Conservation (phyloP, 2,888 invertebrate genomes). For the Stratiomys singularior region DNA sequence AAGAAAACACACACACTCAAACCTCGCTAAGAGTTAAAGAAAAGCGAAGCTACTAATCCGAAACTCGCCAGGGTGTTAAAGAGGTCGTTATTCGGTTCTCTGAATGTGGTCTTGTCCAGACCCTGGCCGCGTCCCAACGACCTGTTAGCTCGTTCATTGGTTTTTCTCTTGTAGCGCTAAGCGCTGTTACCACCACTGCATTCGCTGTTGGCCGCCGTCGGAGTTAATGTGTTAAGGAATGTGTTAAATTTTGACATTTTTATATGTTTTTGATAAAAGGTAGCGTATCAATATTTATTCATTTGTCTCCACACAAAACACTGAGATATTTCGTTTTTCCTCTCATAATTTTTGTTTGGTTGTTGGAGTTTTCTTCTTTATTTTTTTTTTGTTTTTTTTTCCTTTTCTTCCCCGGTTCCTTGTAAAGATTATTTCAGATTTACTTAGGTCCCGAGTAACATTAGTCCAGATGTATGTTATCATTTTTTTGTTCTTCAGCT, state of each 20-base stretch:
- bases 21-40: not conserved
- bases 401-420: too few species aligned
- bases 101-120: not conserved
- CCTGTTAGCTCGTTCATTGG: not conserved
- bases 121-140: not conserved
- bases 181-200: not conserved
- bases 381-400: too few species aligned
- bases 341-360: too few species aligned
- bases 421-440: too few species aligned
- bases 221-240: slow-evolving; percentile 46
- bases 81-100: slow-evolving; percentile 31
- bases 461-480: too few species aligned
- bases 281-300: slow-evolving; percentile 43
- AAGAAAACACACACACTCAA: not conserved
- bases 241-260: slow-evolving; percentile 49
- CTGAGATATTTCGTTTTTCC: not conserved
- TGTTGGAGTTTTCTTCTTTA: too few species aligned
- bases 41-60: slow-evolving; percentile 10
- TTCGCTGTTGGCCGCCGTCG: not conserved
- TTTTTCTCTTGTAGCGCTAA: not conserved
- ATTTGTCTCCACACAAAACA: slow-evolving; percentile 18
- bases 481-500: too few species aligned
- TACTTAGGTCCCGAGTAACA: too few species aligned
- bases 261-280: slow-evolving; percentile 45
- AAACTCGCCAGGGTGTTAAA: slow-evolving; percentile 29